These are phyloP conservation scores for Drosophila recens DNA, from an alignment of 2,888 invertebrate species.

Conservation along the genomic window DNA sequence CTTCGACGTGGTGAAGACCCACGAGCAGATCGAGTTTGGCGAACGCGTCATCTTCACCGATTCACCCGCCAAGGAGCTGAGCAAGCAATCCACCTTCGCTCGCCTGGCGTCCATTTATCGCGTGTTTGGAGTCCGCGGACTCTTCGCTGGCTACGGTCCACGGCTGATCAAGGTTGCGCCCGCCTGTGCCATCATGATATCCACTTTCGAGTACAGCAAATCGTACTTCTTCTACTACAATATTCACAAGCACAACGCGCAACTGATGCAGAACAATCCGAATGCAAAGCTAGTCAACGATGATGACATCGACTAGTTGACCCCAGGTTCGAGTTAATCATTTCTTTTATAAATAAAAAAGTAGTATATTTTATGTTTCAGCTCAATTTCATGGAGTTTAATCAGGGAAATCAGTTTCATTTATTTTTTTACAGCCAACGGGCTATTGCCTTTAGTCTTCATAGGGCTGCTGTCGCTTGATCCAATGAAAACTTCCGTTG, in stretches of 20 bases:
- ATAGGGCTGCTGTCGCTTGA: conserved; percentile 8
- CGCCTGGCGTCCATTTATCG: conserved; percentile 89
- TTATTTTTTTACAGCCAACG: conserved; percentile 11
- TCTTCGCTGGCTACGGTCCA: conserved; percentile 95
- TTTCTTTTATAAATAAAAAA: conserved; percentile 35
- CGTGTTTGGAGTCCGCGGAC: conserved; percentile 89
- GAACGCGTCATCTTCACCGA: conserved; percentile 89
- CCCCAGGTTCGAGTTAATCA: not conserved
- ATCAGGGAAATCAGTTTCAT: conserved; percentile 41
- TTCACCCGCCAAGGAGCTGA: conserved; percentile 67
- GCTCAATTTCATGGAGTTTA: conserved; percentile 8
- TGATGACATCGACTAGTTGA: conserved; percentile 59
- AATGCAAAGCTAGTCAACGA: conserved; percentile 44
- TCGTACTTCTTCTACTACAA: conserved; percentile 90
- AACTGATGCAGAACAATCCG: conserved; percentile 59
- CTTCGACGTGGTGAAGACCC: conserved; percentile 99
- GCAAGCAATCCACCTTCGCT: conserved; percentile 76
- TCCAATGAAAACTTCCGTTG: conserved; percentile 23
- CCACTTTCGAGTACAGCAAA: conserved; percentile 98
- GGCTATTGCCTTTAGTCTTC: conserved; percentile 2
- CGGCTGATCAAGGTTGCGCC: conserved; percentile 98
- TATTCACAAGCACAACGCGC: conserved; percentile 84
- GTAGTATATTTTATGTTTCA: conserved; percentile 37
- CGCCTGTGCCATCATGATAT: conserved; percentile 99
- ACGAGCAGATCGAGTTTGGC: conserved; percentile 96